Evolutionary conservation across 2,797 vertebrate genomes (phyloP), one percentile per base, ranked within the genome.

Genomic region (Rhynchotus rufescens): DNA sequence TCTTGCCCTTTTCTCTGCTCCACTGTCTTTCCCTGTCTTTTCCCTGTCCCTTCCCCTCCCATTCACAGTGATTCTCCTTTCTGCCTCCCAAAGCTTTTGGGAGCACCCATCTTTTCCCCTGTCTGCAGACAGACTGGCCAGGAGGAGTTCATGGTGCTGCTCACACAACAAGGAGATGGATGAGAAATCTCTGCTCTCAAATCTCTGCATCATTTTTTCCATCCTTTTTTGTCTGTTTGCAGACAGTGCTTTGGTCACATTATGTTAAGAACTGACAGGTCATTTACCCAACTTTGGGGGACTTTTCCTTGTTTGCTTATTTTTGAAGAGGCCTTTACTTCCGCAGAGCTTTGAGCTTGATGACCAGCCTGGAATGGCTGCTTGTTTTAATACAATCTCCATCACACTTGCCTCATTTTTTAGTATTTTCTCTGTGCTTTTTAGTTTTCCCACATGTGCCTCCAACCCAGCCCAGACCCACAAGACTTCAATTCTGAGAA

Each of bases 401-500:
- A 5, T 32, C 76, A 14, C 76, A 12, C 57, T 75, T 66, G 25
- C 72, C 21, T 87, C 59, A 80, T 83, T 15, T 60, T 87, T 76
- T 34, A 56, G 36, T 25, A 51, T 71, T 65, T 76, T 84, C 21
- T 52, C 40, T 56, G 23, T 47, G 40, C 3, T 57, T 76, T 72
- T 66, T 20, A 38, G 47, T 30, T 49, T 74, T 90, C 45, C 22
- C 23, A 61, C 60, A 17, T 4, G 0, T 69, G 30, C 40, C 49
- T 88, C 36, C 13, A 83, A 67, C 45, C 22, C 69, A 74, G 15
- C 34, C 34, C 51, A 89, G 83, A 79, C 64, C 32, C 80, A 26
- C n/a, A 93, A 83, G 67, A 26, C 40, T 84, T 83, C 17, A 65
- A 57, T 87, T 92, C 82, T 87, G 65, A 90, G 75, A 82, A 90